phyloP scores from a whole-genome alignment of 2,888 invertebrate genomes.

The Eupithecia abbreviata region DNA sequence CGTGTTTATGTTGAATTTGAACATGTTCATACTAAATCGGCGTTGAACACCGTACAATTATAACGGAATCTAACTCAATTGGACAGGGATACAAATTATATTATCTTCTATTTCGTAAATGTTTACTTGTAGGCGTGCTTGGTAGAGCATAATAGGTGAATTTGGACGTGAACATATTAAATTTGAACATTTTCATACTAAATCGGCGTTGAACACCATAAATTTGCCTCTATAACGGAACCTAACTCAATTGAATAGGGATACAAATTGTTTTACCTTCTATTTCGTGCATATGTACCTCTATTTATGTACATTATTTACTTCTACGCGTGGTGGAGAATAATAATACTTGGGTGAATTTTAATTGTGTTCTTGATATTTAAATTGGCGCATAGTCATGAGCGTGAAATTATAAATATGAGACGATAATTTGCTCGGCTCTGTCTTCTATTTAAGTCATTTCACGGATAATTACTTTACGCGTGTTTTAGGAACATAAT shows the following conservation, averaged over 20 bases:
- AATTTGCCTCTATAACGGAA: too few relatives aligned
- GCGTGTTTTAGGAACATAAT: too few relatives aligned
- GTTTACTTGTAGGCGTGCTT: conserved; percentile 76
- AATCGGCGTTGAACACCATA: not conserved
- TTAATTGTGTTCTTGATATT: too few relatives aligned
- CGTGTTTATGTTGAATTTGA: not conserved
- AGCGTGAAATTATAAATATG: too few relatives aligned
- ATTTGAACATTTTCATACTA: not conserved
- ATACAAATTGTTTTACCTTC: conserved; percentile 46
- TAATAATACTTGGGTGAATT: too few relatives aligned
- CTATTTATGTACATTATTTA: conserved; percentile 49
- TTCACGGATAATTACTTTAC: too few relatives aligned
- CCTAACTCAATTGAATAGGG: too few relatives aligned
- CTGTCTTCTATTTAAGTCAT: too few relatives aligned
- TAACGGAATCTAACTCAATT: not conserved
- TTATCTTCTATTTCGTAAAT: conserved; percentile 61
- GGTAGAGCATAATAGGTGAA: conserved; percentile 59
- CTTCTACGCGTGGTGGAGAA: too few relatives aligned
- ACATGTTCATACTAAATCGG: not conserved
- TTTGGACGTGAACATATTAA: not conserved
- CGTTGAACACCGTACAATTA: not conserved
- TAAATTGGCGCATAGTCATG: too few relatives aligned
- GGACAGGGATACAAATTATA: not conserved
- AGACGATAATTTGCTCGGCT: too few relatives aligned
- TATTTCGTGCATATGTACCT: conserved; percentile 73